Conservation (phyloP, 2,888 invertebrate genomes). For the Cosmorhoe ocellata region DNA sequence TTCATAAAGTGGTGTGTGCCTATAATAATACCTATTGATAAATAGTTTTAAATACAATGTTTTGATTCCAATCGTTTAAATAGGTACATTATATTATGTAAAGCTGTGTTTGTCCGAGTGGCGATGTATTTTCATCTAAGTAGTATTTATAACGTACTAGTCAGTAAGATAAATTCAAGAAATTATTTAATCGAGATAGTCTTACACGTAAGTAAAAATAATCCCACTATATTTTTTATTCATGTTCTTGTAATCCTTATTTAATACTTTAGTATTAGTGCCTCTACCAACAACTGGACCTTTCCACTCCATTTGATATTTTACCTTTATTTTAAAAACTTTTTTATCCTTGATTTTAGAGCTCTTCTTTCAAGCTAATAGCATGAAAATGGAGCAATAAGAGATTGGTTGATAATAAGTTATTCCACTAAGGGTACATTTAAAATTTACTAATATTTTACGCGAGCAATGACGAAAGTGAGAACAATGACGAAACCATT, state of each 20-base stretch:
- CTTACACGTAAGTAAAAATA: slow-evolving; percentile 16
- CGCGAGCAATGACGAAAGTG: no score
- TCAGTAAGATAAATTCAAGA: slow-evolving; percentile 68
- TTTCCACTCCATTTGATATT: no score
- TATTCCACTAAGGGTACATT: no score
- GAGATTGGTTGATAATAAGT: no score
- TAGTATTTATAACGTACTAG: slow-evolving; percentile 68
- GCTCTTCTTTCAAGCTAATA: no score
- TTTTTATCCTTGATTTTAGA: no score
- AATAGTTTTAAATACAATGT: slow-evolving; percentile 21
- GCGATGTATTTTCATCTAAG: slow-evolving; percentile 37
- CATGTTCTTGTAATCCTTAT: slow-evolving; percentile 2
- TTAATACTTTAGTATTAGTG: slow-evolving; percentile 1
- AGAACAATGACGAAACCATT: no score
- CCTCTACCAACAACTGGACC: slow-evolving; percentile 5
- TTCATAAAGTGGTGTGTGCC: slow-evolving; percentile 22
- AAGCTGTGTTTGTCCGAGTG: slow-evolving; percentile 39
- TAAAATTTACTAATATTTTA: no score
- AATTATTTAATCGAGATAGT: slow-evolving; percentile 30
- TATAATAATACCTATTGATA: slow-evolving; percentile 31
- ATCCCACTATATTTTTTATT: slow-evolving; percentile 25
- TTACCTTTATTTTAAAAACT: no score
- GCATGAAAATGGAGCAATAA: no score
- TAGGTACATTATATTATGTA: slow-evolving; percentile 28
- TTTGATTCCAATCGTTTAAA: slow-evolving; percentile 29